phyloP scores from a whole-genome alignment of 2,797 vertebrate genomes.

The Emydoidea blandingii region DNA sequence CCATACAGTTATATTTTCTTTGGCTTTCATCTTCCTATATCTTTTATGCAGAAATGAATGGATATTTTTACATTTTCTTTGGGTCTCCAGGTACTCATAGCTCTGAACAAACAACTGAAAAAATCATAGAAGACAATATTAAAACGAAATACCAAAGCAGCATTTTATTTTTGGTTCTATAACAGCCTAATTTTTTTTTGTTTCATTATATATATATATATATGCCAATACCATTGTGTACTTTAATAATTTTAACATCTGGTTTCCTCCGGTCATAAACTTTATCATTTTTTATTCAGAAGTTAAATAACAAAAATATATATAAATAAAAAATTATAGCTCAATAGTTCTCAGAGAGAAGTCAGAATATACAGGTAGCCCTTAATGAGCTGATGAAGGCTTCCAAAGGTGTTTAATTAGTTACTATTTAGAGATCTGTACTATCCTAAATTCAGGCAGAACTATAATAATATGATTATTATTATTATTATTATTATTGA shows the following conservation, averaged over 20 bases:
- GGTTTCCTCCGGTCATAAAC: neutral
- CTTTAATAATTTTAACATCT: neutral
- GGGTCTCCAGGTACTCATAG: neutral
- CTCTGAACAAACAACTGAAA: neutral
- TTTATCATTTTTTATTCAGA: neutral
- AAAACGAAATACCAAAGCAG: neutral
- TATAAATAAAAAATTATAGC: neutral
- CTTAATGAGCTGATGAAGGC: neutral
- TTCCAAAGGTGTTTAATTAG: neutral
- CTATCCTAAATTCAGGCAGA: neutral
- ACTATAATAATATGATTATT: neutral
- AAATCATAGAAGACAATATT: fast-evolving
- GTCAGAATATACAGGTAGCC: neutral
- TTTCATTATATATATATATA: neutral
- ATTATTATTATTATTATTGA: neutral
- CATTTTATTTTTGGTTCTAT: fast-evolving
- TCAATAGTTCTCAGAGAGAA: neutral
- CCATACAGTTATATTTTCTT: neutral
- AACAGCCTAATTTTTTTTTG: neutral
- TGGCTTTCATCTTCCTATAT: neutral
- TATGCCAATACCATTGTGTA: neutral
- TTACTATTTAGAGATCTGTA: neutral
- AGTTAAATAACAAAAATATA: neutral
- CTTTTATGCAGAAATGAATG: fast-evolving
- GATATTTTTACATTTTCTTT: neutral